Conservation (phyloP, 2,888 invertebrate species). For the Catotricha subobsoleta region DNA sequence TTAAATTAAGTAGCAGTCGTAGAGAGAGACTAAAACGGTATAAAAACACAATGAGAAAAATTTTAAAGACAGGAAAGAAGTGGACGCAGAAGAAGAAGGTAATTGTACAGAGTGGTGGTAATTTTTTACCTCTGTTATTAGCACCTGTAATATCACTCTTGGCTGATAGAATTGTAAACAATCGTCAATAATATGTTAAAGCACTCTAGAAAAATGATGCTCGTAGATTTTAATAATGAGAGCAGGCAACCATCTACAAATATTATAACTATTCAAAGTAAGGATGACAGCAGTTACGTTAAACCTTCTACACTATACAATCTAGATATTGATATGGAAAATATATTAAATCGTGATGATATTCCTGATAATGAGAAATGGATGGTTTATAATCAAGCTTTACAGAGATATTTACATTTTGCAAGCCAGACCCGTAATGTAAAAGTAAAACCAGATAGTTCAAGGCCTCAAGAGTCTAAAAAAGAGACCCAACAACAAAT, state of each 20-base stretch:
- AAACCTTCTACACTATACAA: not conserved
- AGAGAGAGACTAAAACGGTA: not conserved
- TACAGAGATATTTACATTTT: not conserved
- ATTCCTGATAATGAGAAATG: not conserved
- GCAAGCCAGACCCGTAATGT: no score
- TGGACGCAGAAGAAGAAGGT: not conserved
- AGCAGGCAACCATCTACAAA: not conserved
- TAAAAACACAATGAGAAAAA: not conserved
- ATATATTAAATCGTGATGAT: not conserved
- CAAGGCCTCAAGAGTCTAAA: no score
- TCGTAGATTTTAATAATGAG: not conserved
- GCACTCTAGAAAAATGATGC: not conserved
- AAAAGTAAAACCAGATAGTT: no score
- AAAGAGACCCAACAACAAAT: no score
- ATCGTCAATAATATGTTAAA: not conserved
- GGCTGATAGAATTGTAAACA: not conserved
- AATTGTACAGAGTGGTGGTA: not conserved
- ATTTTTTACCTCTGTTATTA: not conserved
- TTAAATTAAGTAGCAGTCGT: not conserved
- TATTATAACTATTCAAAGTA: not conserved
- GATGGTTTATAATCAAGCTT: not conserved
- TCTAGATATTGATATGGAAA: not conserved
- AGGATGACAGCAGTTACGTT: not conserved
- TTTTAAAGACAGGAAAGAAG: not conserved
- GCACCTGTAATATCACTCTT: not conserved